Percentiles rank a stretch among this genome's conserved stretches.
phyloP scores from a whole-genome alignment of 2,888 invertebrate species.

The Magallana nippona region DNA sequence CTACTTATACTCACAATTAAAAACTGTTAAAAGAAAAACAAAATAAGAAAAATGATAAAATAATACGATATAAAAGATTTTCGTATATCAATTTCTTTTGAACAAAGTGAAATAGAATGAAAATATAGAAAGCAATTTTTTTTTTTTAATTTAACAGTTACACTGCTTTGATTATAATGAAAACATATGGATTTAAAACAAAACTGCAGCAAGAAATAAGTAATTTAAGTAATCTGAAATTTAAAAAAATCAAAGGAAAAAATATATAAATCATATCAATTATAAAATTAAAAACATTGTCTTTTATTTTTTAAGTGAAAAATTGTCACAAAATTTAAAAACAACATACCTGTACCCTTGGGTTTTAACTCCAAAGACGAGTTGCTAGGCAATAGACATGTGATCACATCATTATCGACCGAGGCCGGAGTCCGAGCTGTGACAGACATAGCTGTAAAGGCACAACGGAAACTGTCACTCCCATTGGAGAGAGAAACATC shows the following conservation, averaged over 20 bases:
- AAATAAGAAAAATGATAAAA: neutral
- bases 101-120: neutral
- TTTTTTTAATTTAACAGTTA: too few species aligned
- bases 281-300: too few species aligned
- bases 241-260: too few species aligned
- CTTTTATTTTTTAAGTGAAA: too few species aligned
- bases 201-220: too few species aligned
- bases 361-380: constrained; percentile 64
- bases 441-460: constrained; percentile 65
- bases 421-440: constrained; percentile 65
- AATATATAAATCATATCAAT: too few species aligned
- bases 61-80: too few species aligned
- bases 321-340: neutral
- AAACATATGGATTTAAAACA: too few species aligned
- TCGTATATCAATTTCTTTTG: too few species aligned
- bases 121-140: too few species aligned
- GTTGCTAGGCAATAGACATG: constrained; percentile 66
- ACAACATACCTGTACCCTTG: constrained; percentile 71
- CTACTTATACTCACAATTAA: neutral
- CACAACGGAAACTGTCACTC: constrained; percentile 64
- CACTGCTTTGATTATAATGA: too few species aligned
- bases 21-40: neutral
- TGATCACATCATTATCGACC: constrained; percentile 60
- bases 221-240: too few species aligned
- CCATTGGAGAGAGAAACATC: constrained; percentile 57